phyloP scores from a whole-genome alignment of 2,888 invertebrate species.

The Scrobipalpa costella region DNA sequence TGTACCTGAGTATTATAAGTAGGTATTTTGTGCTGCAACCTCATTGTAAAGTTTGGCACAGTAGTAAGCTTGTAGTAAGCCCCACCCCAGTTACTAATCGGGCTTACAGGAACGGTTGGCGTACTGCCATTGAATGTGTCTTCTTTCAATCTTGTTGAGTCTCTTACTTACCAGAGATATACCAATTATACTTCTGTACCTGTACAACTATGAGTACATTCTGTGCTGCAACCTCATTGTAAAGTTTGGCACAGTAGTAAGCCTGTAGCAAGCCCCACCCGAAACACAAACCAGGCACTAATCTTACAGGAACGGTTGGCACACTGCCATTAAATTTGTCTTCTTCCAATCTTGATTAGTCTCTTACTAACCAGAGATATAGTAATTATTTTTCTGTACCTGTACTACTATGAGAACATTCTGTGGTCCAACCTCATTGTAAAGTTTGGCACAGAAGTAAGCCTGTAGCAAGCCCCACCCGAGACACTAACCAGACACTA shows the following conservation, averaged over 20 bases:
- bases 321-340: background rate
- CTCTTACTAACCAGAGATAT: background rate
- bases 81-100: background rate
- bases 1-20: background rate
- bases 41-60: constrained; percentile 10
- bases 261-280: background rate
- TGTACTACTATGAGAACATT: background rate
- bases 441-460: constrained; percentile 5
- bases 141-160: constrained; percentile 11
- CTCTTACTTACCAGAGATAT: background rate
- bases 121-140: background rate
- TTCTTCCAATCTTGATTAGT: constrained; percentile 10
- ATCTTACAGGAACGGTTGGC: background rate
- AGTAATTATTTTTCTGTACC: background rate
- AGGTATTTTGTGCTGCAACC: background rate
- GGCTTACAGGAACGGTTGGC: background rate
- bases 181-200: background rate
- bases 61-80: background rate
- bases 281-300: background rate
- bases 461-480: background rate
- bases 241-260: constrained; percentile 6
- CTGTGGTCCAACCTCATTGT: constrained; percentile 2
- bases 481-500: background rate
- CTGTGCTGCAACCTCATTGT: background rate
- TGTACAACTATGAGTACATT: background rate